These are phyloP conservation scores for Idaea biselata DNA, from an alignment of 2,888 invertebrate genomes.

Conservation along the genomic window DNA sequence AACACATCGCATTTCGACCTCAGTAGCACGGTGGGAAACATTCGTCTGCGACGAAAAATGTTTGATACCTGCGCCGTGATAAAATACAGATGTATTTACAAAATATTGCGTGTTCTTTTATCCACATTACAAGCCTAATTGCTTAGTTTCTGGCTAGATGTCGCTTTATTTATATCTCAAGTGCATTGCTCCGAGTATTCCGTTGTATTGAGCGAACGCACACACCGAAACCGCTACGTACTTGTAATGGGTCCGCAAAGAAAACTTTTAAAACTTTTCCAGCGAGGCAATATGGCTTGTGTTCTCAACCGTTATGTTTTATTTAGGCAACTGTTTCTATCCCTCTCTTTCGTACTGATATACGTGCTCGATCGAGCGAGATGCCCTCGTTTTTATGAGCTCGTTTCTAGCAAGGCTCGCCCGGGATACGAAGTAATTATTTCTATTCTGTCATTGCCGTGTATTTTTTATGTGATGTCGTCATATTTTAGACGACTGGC, in stretches of 20 bases:
- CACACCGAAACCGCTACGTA: constrained; percentile 61
- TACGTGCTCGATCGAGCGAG: constrained; percentile 43
- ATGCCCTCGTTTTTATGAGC: constrained; percentile 50
- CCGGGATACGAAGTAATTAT: constrained; percentile 81
- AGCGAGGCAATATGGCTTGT: constrained; percentile 81
- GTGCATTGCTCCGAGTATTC: constrained; percentile 60
- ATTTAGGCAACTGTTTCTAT: constrained; percentile 73
- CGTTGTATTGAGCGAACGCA: constrained; percentile 60
- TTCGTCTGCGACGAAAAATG: too few species aligned
- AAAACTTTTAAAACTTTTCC: constrained; percentile 82
- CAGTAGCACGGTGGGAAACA: too few species aligned
- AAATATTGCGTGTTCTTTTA: too few species aligned
- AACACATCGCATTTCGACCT: too few species aligned
- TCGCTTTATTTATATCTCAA: constrained; percentile 26
- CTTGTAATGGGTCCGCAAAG: constrained; percentile 81
- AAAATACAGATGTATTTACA: too few species aligned
- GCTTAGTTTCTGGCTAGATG: too few species aligned
- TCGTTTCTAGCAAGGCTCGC: constrained; percentile 53
- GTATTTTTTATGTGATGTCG: constrained; percentile 73
- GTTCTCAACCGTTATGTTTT: constrained; percentile 79
- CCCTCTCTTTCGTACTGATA: constrained; percentile 50
- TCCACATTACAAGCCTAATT: too few species aligned
- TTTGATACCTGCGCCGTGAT: too few species aligned
- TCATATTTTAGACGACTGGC: constrained; percentile 49
- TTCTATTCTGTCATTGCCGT: constrained; percentile 79